phyloP scores from a whole-genome alignment of 2,888 invertebrate genomes.

The Leptinotarsa peninsularis region DNA sequence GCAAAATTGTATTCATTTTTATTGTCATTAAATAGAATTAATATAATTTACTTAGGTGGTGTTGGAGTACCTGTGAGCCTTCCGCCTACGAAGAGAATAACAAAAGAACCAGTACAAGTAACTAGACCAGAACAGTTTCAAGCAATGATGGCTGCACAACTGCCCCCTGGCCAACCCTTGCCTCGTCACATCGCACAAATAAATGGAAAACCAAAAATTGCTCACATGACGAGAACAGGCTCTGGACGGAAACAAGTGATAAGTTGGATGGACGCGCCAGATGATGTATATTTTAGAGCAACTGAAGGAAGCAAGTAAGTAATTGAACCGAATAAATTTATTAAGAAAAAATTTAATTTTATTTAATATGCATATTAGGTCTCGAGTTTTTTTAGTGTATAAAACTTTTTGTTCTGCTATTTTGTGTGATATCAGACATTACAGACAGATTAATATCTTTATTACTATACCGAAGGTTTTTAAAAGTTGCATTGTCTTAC shows the following conservation, averaged over 20 bases:
- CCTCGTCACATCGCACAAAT: constrained; percentile 79
- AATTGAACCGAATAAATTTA: constrained; percentile 6
- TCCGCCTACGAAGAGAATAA: constrained; percentile 84
- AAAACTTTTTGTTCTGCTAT: too few species aligned
- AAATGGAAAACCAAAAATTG: constrained; percentile 86
- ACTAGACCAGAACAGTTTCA: constrained; percentile 78
- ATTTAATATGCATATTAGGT: too few species aligned
- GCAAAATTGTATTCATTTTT: constrained; percentile 3
- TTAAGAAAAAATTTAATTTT: neutral
- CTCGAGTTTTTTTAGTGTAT: too few species aligned
- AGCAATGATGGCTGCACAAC: constrained; percentile 74
- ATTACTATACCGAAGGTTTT: too few species aligned
- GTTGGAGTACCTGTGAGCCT: constrained; percentile 61
- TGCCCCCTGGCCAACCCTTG: constrained; percentile 68
- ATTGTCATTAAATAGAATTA: neutral
- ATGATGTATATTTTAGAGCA: constrained; percentile 95
- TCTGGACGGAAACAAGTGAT: constrained; percentile 90
- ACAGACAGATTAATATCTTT: too few species aligned
- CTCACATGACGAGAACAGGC: constrained; percentile 81
- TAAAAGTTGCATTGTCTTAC: too few species aligned
- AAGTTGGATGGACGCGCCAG: constrained; percentile 98
- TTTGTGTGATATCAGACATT: too few species aligned
- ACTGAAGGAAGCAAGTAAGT: constrained; percentile 91
- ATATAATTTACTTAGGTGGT: constrained; percentile 20
- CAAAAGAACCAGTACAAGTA: constrained; percentile 79